Base-by-base conservation (phyloP, 1,140 invertebrate genomes). In the Homalodisca vitripennis region DNA sequence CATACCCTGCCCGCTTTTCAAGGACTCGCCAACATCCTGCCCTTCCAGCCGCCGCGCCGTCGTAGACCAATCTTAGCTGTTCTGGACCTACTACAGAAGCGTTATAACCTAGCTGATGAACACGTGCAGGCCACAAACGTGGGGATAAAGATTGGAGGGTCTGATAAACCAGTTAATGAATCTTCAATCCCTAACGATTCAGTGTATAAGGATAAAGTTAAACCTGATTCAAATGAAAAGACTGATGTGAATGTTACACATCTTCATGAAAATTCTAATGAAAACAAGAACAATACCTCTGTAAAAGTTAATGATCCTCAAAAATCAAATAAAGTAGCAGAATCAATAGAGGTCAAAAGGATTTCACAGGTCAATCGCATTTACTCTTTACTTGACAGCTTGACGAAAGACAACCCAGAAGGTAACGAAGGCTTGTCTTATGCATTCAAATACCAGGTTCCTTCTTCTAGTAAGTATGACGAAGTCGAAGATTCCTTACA, bases 401-500 rank as follows among this genome's bases (percentile, higher is more conserved):
- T 60, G 12, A 46, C 47, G 32, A 46, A 41, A 46, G 41, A 47
- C 2, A n/a, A 46, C 12, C 63, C 63, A 24, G 41, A 66, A 14
- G n/a, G 20, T 2, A 13, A 14, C 10, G 63, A 66, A 47, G 63
- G 63, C 13, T 66, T 66, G 32, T 66, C 63, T 26, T 66, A 66
- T 34, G 41, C 41, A 27, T 66, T 20, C 22, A 66, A 66, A 47
- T 66, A 66, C 34, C 12, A 3, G 12, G 32, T 46, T 13, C 63
- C 63, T 14, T 14, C 46, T 12, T 31, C 63, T 12, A 22, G 17
- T 12, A 46, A 27, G n/a, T 10, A 24, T 24, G 63, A 66, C 22
- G 47, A 66, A 17, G 63, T 66, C 27, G 63, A 66, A 47, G 29
- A 22, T 2, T 66, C 63, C 14, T 13, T 66, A 2, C 63, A 66